Evolutionary conservation across 1,140 invertebrate species (phyloP).

Genomic region (Platyscapa corneri): DNA sequence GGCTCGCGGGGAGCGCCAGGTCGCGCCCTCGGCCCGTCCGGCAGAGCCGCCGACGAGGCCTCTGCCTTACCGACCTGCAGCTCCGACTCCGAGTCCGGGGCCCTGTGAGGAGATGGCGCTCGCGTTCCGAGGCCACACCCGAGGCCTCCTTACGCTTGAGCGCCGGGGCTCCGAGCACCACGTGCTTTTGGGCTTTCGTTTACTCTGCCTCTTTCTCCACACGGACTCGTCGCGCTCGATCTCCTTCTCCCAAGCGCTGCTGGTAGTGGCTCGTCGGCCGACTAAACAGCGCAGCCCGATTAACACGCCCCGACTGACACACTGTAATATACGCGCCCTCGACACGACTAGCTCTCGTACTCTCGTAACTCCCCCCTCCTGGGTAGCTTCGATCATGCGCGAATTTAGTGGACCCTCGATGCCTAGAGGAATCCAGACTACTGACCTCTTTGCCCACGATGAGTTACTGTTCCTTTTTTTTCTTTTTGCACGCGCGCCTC

Average conservation of each 20-base stretch:
- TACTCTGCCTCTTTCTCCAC: background rate
- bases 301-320: slow-evolving; percentile 53
- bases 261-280: background rate
- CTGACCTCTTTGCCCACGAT: slow-evolving; percentile 47
- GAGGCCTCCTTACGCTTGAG: slow-evolving; percentile 59
- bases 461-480: slow-evolving; percentile 16
- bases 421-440: slow-evolving; percentile 47
- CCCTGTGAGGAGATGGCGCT: slow-evolving; percentile 62
- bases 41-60: background rate
- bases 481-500: background rate
- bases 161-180: slow-evolving; percentile 58
- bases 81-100: slow-evolving; percentile 26
- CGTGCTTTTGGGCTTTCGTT: slow-evolving; percentile 57
- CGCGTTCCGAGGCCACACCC: slow-evolving; percentile 65
- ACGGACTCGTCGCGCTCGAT: background rate
- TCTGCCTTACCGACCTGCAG: slow-evolving; percentile 58
- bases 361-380: background rate
- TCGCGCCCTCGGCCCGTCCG: slow-evolving; percentile 16
- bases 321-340: slow-evolving; percentile 23
- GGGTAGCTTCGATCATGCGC: slow-evolving; percentile 54
- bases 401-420: slow-evolving; percentile 56
- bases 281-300: too few relatives aligned
- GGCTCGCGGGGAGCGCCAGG: background rate
- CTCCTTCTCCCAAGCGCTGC: too few relatives aligned
- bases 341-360: background rate